phyloP scores from a whole-genome alignment of 1,140 invertebrate species.

The Zaprionus nigranus region DNA sequence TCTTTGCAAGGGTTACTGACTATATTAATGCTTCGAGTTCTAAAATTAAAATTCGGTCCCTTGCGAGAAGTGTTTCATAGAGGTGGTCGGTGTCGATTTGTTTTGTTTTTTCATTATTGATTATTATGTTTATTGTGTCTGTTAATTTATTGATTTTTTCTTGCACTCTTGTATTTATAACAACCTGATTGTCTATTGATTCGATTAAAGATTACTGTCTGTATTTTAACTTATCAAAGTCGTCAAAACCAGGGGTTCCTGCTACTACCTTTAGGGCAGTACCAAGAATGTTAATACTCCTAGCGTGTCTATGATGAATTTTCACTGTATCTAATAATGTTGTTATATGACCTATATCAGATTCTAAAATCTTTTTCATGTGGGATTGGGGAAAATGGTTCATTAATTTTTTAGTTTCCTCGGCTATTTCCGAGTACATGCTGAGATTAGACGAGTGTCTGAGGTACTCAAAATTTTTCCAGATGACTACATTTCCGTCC shows the following conservation, averaged over 20 bases:
- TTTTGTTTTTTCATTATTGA: not conserved
- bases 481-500: not conserved
- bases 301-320: conserved; percentile 27
- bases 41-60: conserved; percentile 29
- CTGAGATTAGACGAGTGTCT: conserved; percentile 17
- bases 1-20: conserved; percentile 19
- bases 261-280: conserved; percentile 27
- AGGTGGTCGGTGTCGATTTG: conserved; percentile 27
- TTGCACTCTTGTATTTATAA: conserved; percentile 19
- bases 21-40: conserved; percentile 32
- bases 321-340: conserved; percentile 15
- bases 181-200: conserved; percentile 6
- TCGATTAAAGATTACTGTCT: conserved; percentile 6
- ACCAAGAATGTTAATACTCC: conserved; percentile 30
- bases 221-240: conserved; percentile 25
- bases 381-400: too few species aligned
- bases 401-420: too few species aligned
- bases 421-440: too few species aligned
- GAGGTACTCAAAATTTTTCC: conserved; percentile 25
- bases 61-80: conserved; percentile 18
- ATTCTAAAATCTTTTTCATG: too few species aligned
- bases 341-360: conserved; percentile 15
- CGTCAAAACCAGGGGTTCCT: conserved; percentile 31
- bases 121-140: not conserved
- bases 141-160: conserved; percentile 5